Conservation (phyloP, 2,797 vertebrate genomes). For the Brachymystax lenok region DNA sequence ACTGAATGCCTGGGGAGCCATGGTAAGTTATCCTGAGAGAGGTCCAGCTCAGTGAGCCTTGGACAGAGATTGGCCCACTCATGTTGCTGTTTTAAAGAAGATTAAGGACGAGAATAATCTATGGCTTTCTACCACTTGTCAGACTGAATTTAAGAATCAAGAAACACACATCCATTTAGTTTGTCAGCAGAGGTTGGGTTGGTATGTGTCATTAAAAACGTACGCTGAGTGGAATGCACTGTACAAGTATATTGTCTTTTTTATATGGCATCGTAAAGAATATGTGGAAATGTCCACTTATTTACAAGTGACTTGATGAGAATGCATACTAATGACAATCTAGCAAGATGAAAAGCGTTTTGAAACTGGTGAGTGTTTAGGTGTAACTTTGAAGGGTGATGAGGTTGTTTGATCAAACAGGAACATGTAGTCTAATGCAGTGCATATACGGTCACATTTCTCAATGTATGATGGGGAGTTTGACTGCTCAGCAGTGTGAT, state of each 20-base stretch:
- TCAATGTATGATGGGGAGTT: neutral
- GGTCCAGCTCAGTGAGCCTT: neutral
- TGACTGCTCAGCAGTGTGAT: neutral
- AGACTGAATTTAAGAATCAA: neutral
- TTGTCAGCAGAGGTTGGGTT: neutral
- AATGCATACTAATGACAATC: neutral
- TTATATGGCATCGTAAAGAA: neutral
- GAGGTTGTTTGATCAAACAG: neutral
- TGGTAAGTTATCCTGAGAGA: constrained; percentile 26
- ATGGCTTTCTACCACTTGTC: neutral
- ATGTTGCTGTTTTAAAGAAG: neutral
- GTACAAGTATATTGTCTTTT: neutral
- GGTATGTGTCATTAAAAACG: neutral
- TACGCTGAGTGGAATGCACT: neutral
- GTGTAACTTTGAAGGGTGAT: neutral
- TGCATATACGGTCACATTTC: neutral
- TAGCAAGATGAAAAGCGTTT: neutral
- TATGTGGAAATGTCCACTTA: neutral
- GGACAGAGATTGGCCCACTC: constrained; percentile 16
- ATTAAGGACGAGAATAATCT: neutral
- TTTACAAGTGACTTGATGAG: neutral
- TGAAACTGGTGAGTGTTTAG: neutral
- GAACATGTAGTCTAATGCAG: neutral
- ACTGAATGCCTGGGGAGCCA: constrained; percentile 2
- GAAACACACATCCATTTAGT: neutral